Percentiles rank a stretch among this genome's conserved stretches.
Conservation (phyloP, 1,140 invertebrate genomes). For the Muscidifurax raptorellus region DNA sequence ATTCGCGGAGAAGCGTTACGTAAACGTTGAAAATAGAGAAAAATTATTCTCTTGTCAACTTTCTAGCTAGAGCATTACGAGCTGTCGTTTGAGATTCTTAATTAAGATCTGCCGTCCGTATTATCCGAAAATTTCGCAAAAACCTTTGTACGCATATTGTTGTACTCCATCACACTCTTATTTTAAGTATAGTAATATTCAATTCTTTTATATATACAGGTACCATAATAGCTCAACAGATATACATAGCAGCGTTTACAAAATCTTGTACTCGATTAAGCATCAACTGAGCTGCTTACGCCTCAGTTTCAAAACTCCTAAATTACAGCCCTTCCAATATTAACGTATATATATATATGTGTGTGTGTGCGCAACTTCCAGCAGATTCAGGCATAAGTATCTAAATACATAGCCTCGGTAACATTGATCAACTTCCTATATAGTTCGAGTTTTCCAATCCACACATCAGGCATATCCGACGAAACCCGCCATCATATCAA, state of each 20-base stretch:
- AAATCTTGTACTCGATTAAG: no score
- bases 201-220: no score
- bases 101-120: neutral
- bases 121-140: neutral
- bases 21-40: neutral
- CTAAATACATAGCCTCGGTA: neutral
- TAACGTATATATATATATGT: no score
- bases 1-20: neutral
- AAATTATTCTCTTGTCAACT: slow-evolving; percentile 18
- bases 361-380: neutral
- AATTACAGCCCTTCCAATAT: neutral
- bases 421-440: no score
- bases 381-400: neutral
- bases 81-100: neutral
- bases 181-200: no score
- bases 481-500: neutral
- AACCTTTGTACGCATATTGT: neutral
- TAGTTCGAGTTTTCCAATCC: neutral
- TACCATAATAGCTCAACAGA: no score
- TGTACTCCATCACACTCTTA: no score
- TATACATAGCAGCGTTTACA: no score
- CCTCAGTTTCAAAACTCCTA: neutral
- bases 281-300: neutral
- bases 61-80: neutral
- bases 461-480: neutral